Evolutionary conservation across 2,888 invertebrate genomes (phyloP).

Genomic region (Helleia helle): DNA sequence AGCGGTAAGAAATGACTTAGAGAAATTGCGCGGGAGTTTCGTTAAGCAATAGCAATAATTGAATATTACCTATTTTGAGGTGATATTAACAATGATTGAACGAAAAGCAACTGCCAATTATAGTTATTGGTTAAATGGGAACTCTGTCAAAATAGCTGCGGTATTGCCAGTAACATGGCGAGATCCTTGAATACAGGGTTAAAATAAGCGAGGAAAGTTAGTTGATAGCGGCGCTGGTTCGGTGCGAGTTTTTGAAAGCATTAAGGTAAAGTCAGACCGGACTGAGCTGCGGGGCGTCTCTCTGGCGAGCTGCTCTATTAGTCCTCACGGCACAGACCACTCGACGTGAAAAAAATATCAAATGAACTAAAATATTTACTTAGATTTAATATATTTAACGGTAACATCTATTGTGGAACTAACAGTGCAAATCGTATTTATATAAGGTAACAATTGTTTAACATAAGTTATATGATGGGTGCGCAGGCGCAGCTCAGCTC

Average conservation of each 20-base stretch:
- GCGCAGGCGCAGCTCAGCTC: background rate
- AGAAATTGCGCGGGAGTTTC: background rate
- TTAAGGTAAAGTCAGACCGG: slow-evolving; percentile 3
- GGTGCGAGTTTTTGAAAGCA: slow-evolving; percentile 58
- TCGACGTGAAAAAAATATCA: too few species aligned
- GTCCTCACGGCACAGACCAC: background rate
- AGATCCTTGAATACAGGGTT: slow-evolving; percentile 55
- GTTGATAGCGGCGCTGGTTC: slow-evolving; percentile 38
- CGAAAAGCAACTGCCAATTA: too few species aligned
- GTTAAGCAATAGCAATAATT: background rate
- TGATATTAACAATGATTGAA: background rate
- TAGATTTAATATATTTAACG: slow-evolving; percentile 4
- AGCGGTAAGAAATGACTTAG: slow-evolving; percentile 3
- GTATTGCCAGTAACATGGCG: slow-evolving; percentile 23
- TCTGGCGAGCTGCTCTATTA: background rate
- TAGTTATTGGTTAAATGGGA: background rate
- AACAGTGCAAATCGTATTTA: background rate
- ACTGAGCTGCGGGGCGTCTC: background rate
- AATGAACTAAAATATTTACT: slow-evolving; percentile 3
- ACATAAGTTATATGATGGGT: too few species aligned
- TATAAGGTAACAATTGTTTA: background rate
- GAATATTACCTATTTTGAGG: background rate
- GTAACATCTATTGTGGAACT: background rate
- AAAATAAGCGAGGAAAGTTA: slow-evolving; percentile 38
- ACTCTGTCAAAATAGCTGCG: slow-evolving; percentile 20